phyloP scores from a whole-genome alignment of 2,888 invertebrate species.

The Drosophila affinis region DNA sequence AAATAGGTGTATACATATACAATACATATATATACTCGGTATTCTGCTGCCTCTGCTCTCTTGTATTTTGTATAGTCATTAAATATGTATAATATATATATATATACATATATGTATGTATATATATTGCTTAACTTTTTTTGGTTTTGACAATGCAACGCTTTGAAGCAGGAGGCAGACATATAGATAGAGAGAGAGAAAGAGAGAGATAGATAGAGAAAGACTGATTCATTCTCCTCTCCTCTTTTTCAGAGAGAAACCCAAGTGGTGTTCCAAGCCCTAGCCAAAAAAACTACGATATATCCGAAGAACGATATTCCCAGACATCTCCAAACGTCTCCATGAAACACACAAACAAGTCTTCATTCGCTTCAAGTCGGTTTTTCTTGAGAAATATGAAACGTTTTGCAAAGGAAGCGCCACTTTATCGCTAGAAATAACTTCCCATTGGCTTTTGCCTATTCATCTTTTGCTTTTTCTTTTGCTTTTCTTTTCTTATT shows the following conservation, averaged over 20 bases:
- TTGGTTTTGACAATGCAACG: conserved; percentile 69
- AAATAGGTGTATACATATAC: conserved; percentile 75
- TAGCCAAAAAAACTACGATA: not conserved
- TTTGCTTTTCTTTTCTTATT: conserved; percentile 17
- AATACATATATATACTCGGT: conserved; percentile 42
- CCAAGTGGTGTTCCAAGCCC: not conserved
- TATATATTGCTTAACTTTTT: conserved; percentile 66
- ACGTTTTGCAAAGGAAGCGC: conserved; percentile 78
- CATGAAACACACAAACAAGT: conserved; percentile 11
- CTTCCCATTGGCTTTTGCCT: conserved; percentile 24
- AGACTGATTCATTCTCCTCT: conserved; percentile 21
- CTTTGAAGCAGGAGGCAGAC: conserved; percentile 72
- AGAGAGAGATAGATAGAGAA: conserved; percentile 36
- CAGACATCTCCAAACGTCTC: conserved; percentile 6
- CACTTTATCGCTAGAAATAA: conserved; percentile 69
- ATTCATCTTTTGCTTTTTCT: conserved; percentile 35
- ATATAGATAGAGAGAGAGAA: conserved; percentile 48
- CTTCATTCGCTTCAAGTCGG: conserved; percentile 33
- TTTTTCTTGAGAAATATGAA: conserved; percentile 72
- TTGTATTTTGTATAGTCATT: conserved; percentile 63
- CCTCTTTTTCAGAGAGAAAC: conserved; percentile 4
- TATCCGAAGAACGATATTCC: not conserved
- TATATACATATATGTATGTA: conserved; percentile 54
- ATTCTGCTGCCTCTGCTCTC: conserved; percentile 34
- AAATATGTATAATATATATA: conserved; percentile 59